Conservation (phyloP, 64 coral and sea anemone species). For the Pocillopora verrucosa region DNA sequence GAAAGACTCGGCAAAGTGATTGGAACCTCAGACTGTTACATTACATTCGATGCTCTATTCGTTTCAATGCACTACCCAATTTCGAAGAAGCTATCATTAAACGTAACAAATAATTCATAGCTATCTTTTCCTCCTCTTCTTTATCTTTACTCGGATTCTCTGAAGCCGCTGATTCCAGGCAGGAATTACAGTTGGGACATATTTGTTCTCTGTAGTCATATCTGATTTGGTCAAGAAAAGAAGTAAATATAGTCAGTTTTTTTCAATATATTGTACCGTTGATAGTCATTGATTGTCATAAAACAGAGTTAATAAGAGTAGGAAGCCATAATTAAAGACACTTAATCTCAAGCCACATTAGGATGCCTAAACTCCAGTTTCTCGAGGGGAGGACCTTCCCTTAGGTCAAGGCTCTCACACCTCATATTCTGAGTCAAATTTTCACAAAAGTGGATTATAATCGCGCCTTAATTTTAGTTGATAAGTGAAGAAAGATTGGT, state of each 20-base stretch:
- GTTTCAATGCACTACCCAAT: conserved; percentile 26
- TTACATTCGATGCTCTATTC: conserved; percentile 47
- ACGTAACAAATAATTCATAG: conserved; percentile 43
- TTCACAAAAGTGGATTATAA: no score
- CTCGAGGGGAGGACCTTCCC: no score
- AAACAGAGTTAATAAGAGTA: no score
- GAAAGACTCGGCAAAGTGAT: no score
- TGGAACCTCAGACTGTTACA: background rate
- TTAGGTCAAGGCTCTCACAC: no score
- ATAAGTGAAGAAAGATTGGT: no score
- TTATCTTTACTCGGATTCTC: conserved; percentile 2
- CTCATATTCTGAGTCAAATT: no score
- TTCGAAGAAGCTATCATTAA: conserved; percentile 41
- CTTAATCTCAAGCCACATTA: no score
- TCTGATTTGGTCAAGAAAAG: background rate
- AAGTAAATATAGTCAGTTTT: background rate
- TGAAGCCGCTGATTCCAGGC: background rate
- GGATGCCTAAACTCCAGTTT: no score
- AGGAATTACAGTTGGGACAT: conserved; percentile 12
- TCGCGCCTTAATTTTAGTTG: no score
- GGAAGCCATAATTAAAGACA: no score
- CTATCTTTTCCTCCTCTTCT: conserved; percentile 38
- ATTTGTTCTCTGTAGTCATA: background rate
- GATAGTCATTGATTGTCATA: no score
- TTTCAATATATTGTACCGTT: background rate